Evolutionary conservation across 2,797 vertebrate species (phyloP).

Genomic region (Phataginus tetradactyla): DNA sequence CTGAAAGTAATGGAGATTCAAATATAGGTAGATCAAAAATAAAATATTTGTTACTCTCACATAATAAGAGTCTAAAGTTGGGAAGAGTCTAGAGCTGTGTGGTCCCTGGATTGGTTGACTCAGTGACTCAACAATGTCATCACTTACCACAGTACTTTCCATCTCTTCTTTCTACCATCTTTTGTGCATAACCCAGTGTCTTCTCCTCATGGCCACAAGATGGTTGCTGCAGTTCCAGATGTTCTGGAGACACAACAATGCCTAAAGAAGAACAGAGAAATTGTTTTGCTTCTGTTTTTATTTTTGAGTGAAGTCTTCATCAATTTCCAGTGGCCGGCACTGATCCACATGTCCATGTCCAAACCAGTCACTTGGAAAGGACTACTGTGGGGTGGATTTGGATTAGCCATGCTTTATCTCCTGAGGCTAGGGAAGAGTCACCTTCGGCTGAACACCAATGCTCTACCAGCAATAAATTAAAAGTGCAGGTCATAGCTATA

Average conservation of each 20-base stretch:
- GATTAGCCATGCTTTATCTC: background rate
- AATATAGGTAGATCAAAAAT: background rate
- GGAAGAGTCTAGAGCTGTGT: background rate
- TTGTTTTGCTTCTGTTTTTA: background rate
- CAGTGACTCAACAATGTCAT: background rate
- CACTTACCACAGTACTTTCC: background rate
- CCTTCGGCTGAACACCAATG: background rate
- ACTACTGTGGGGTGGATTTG: background rate
- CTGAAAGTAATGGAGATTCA: background rate
- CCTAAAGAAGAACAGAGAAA: background rate
- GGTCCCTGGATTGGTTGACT: background rate
- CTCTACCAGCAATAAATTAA: background rate
- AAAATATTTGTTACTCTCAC: background rate
- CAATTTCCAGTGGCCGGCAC: background rate
- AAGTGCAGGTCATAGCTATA: background rate
- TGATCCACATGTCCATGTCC: background rate
- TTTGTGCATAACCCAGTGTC: background rate
- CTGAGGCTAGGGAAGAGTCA: background rate
- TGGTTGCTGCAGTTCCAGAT: background rate
- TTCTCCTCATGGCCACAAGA: background rate
- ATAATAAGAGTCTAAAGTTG: background rate
- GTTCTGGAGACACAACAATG: background rate
- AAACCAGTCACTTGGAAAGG: background rate
- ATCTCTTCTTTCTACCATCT: background rate
- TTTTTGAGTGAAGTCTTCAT: background rate